Conservation (phyloP, 2,113 vertebrate species). For the Pseudopodoces humilis region DNA sequence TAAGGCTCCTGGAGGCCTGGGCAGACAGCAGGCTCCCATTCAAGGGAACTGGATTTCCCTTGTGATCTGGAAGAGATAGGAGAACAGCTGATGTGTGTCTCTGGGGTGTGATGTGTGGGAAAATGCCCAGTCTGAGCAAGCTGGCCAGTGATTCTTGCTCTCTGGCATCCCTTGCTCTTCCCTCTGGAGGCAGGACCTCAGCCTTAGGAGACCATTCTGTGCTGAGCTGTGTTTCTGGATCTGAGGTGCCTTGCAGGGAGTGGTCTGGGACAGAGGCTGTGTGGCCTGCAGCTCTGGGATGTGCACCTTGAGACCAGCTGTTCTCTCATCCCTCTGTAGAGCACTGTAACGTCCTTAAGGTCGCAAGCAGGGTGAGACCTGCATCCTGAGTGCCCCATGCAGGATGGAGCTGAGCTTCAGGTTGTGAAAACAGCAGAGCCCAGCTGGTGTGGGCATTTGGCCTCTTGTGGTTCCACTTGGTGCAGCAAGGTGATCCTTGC, state of each 20-base stretch:
- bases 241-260: background rate
- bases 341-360: background rate
- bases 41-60: background rate
- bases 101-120: background rate
- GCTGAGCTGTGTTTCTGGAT: background rate
- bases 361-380: background rate
- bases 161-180: background rate
- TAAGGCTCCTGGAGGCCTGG: background rate
- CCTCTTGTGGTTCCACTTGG: fast-evolving
- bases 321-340: background rate
- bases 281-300: background rate
- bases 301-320: background rate
- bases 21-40: background rate
- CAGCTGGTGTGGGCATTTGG: background rate
- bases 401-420: background rate
- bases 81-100: background rate
- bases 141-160: background rate
- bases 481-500: background rate
- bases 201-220: background rate
- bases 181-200: background rate
- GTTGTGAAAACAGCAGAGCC: background rate
- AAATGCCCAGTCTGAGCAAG: background rate
- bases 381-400: background rate
- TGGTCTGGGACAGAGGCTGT: background rate
- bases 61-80: background rate